Conservation (phyloP, 2,797 vertebrate genomes). For the Martes flavigula region DNA sequence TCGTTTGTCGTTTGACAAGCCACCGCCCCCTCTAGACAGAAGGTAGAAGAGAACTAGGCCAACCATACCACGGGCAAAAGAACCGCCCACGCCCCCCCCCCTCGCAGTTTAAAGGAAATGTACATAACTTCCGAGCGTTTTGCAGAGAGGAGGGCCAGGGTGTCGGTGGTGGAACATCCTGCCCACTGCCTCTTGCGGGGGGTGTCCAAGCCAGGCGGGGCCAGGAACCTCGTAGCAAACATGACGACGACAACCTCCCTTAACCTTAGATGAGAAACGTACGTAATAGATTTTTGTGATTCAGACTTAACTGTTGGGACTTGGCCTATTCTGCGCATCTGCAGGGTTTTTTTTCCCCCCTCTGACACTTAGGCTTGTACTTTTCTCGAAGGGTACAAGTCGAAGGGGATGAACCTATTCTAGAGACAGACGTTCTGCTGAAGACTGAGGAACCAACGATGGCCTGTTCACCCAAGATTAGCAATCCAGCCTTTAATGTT, state of each 20-base stretch:
- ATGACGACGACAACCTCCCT: not conserved
- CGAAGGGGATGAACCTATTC: not conserved
- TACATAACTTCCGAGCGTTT: not conserved
- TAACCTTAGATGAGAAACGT: not conserved
- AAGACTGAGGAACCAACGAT: not conserved
- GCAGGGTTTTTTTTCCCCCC: not conserved
- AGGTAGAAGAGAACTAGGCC: not conserved
- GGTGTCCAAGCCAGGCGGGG: not conserved
- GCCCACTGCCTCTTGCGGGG: not conserved
- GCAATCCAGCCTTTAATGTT: not conserved
- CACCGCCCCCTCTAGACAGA: not conserved
- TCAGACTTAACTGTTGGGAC: not conserved
- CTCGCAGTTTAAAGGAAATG: not conserved
- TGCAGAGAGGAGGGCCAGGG: not conserved
- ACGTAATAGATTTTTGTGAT: not conserved
- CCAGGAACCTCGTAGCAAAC: not conserved
- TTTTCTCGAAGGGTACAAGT: not conserved
- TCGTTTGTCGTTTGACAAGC: not conserved
- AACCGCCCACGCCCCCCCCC: no score
- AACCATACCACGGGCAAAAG: accelerated
- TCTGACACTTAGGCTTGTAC: not conserved
- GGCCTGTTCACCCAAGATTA: not conserved
- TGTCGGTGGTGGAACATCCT: not conserved
- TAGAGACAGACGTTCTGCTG: not conserved
- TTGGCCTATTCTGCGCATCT: not conserved